Percentiles rank a stretch among this genome's conserved stretches.
These are phyloP conservation scores for Chorisops tibialis DNA, from an alignment of 2,888 invertebrate genomes.

Conservation along the genomic window DNA sequence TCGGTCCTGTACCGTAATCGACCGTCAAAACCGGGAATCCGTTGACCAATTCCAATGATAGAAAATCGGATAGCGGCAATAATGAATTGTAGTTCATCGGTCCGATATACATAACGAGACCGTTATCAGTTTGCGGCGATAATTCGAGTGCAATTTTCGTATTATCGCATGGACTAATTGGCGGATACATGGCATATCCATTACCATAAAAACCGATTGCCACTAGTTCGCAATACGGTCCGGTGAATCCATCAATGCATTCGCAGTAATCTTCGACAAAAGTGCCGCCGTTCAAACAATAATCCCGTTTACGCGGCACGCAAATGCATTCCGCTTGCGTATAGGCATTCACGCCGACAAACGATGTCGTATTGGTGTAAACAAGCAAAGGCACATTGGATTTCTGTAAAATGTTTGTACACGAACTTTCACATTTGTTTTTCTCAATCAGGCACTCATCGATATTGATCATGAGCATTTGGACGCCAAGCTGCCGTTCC, in stretches of 20 bases:
- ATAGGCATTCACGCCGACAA: constrained; percentile 86
- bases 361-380: constrained; percentile 88
- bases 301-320: constrained; percentile 48
- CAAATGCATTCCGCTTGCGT: constrained; percentile 78
- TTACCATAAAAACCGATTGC: constrained; percentile 84
- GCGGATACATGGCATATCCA: constrained; percentile 90
- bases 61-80: constrained; percentile 75
- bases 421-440: constrained; percentile 67
- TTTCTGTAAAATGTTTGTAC: constrained; percentile 73
- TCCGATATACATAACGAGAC: constrained; percentile 87
- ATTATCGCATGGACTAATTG: constrained; percentile 81
- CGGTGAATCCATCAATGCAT: constrained; percentile 74
- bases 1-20: constrained; percentile 83
- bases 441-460: constrained; percentile 83
- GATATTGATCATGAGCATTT: constrained; percentile 84
- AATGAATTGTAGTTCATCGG: constrained; percentile 67
- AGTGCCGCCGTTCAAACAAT: constrained; percentile 76
- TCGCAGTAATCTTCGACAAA: constrained; percentile 68
- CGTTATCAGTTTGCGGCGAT: constrained; percentile 70
- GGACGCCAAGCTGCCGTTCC: constrained; percentile 67
- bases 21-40: constrained; percentile 81
- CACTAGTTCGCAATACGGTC: constrained; percentile 87
- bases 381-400: constrained; percentile 75
- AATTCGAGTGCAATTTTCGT: constrained; percentile 80
- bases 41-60: constrained; percentile 79